Evolutionary conservation across 2,797 vertebrate species (phyloP), one percentile per base, ranked within the genome.

Genomic region (Dicrostonyx torquatus): DNA sequence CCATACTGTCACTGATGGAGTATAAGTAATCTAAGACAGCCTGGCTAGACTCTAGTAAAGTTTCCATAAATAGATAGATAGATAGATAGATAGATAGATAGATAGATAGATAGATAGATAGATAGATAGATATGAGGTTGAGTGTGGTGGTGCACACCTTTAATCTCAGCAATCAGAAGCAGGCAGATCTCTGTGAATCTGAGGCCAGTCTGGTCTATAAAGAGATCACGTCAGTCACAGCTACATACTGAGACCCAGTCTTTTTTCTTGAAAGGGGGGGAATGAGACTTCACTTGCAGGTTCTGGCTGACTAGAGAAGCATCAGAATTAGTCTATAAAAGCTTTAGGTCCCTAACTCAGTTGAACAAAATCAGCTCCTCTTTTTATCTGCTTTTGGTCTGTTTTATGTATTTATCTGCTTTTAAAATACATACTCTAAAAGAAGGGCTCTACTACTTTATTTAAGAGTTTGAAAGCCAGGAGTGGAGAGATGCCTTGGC

Each of bases 351-450:
- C 82, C 14, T 90, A 53, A 60, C 43, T 83, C 55, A 72, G 70
- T 64, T 92, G 55, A 94, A 62, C 37, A 76, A 94, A 60, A 94
- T 37, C 24, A 75, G 31, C 26, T 75, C 6, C n/a, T 48, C 72
- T n/a, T 85, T 77, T 94, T 43, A 87, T 43, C 48, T 76, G 3
- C 18, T 89, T 87, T 90, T 86, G 64, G 72, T 95, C 22, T 90
- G 24, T 76, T 90, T 95, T 88, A 92, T 53, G 45, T 53, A 94
- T 64, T 94, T 89, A 76, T 13, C 68, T 95, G 48, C 40, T 78
- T 94, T 91, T 29, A 92, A 95, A 96, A 90, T 94, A 87, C 40
- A 83, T 29, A 79, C 45, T 89, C 86, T 82, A 93, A 94, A 91
- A 14, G 84, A 89, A 95, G 58, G 7, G 4, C 60, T 95, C 43